Percentiles rank a stretch among this genome's conserved stretches.
phyloP scores from a whole-genome alignment of 2,888 invertebrate genomes.

The Drosophila recens region DNA sequence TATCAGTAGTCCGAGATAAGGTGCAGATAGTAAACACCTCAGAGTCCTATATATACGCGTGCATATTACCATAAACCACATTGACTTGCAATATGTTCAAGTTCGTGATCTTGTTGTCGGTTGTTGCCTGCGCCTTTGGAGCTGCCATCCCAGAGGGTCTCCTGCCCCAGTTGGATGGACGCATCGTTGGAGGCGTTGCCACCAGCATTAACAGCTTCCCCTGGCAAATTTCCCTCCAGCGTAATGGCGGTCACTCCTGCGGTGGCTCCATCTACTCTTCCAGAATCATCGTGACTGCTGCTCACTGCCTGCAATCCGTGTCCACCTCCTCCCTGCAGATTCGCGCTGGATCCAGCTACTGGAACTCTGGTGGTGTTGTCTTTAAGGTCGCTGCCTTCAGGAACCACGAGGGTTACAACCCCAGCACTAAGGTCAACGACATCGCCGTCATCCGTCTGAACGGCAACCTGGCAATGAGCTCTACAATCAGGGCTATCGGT shows the following conservation, averaged over 20 bases:
- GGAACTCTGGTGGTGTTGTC: slow-evolving; percentile 71
- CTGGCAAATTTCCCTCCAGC: slow-evolving; percentile 75
- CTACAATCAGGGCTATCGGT: slow-evolving; percentile 83
- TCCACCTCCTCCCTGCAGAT: slow-evolving; percentile 74
- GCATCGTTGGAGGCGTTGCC: slow-evolving; percentile 79
- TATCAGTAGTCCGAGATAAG: slow-evolving; percentile 3
- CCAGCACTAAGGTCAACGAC: slow-evolving; percentile 86
- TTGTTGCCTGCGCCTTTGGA: slow-evolving; percentile 70
- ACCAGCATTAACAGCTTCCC: slow-evolving; percentile 73
- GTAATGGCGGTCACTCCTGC: slow-evolving; percentile 86
- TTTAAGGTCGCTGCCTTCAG: slow-evolving; percentile 48
- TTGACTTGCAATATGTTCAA: slow-evolving; percentile 64
- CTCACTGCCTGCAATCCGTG: slow-evolving; percentile 86
- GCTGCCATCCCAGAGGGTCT: slow-evolving; percentile 69
- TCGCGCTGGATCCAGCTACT: slow-evolving; percentile 87
- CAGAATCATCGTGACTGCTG: slow-evolving; percentile 87
- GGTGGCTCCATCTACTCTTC: slow-evolving; percentile 86
- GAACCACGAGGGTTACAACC: slow-evolving; percentile 84
- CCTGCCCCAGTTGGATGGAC: slow-evolving; percentile 76
- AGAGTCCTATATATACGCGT: slow-evolving; percentile 25
- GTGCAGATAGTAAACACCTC: slow-evolving; percentile 7
- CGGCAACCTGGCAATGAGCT: slow-evolving; percentile 84
- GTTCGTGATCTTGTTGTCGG: slow-evolving; percentile 67
- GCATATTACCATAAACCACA: slow-evolving; percentile 29
- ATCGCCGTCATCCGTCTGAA: slow-evolving; percentile 87